Evolutionary conservation across 2,797 vertebrate genomes (phyloP), one percentile per base, ranked within the genome.

Genomic region (Kryptopterus vitreolus): DNA sequence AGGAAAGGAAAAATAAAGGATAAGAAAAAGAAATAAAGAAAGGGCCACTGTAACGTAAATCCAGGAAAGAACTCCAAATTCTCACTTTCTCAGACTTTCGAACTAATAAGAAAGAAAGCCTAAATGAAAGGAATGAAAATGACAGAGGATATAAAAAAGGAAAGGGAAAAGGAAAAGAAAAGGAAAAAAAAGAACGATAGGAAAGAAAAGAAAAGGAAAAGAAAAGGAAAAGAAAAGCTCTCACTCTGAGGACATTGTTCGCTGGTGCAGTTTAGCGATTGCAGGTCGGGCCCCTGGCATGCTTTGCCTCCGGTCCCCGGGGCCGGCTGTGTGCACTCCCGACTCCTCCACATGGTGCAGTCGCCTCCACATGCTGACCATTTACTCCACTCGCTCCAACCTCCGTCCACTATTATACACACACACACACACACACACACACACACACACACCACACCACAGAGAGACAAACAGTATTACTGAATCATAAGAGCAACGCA

Each of bases 301-400:
- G 97, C 95, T 84, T 92, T 97, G 68, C 98, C 98, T 57, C 97
- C 96, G 0, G 97, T 98, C 83, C 96, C 95, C 0, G 98, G 98
- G 0, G 92, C 92, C 0, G 98, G 98, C 86, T 99, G 96, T 0
- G 96, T 95, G 87, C 98, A 99, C 86, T 98, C 97, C 0, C 98
- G 93, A 90, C 93, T 98, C 77, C 97, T 93, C 97, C 97, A 98
- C 92, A 96, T 96, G 0, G 95, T 96, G 85, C 98, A 99, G 88
- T 99, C 98, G 0, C 94, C 90, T 1, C 96, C 95, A 0, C 98
- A 99, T 9, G 95, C 92, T 0, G 97, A 98, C 98, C 98, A 99
- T 85, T 96, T 96, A 92, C 96, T 98, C 98, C 98, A 99, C 33
- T 96, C 94, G 0, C 95, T 96, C 98, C 98, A 99, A 85, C 94